Conservation (phyloP, 1,140 invertebrate genomes). For the Chlorops oryzae region DNA sequence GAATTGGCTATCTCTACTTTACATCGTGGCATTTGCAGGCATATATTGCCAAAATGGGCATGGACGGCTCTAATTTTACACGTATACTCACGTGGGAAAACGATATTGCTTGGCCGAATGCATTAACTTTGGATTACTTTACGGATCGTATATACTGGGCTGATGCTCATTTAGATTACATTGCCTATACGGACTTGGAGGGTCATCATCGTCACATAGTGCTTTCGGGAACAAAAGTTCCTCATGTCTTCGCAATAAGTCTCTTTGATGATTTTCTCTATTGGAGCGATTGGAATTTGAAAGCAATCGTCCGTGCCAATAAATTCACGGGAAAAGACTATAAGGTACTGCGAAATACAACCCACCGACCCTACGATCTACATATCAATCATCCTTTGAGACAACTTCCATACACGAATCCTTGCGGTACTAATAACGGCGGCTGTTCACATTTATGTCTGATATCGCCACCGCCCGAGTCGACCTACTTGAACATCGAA, state of each 20-base stretch:
- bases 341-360: conserved; percentile 79
- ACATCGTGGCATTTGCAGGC: conserved; percentile 95
- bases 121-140: conserved; percentile 94
- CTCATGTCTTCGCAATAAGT: conserved; percentile 89
- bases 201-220: conserved; percentile 79
- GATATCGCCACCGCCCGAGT: conserved; percentile 71
- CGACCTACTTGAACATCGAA: conserved; percentile 68
- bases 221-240: conserved; percentile 71
- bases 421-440: conserved; percentile 89
- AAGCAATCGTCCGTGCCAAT: conserved; percentile 76
- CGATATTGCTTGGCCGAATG: conserved; percentile 97
- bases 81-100: conserved; percentile 86
- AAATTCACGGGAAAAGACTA: conserved; percentile 81
- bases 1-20: conserved; percentile 90
- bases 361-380: conserved; percentile 90
- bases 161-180: conserved; percentile 97
- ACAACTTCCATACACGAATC: conserved; percentile 80
- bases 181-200: conserved; percentile 88
- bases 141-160: conserved; percentile 93
- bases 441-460: conserved; percentile 95
- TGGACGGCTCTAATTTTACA: conserved; percentile 92
- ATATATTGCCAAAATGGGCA: conserved; percentile 94
- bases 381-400: conserved; percentile 82
- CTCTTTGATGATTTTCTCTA: conserved; percentile 92
- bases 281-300: conserved; percentile 98